Conservation (phyloP, 2,797 vertebrate species). For the Neomorphus geoffroyi region DNA sequence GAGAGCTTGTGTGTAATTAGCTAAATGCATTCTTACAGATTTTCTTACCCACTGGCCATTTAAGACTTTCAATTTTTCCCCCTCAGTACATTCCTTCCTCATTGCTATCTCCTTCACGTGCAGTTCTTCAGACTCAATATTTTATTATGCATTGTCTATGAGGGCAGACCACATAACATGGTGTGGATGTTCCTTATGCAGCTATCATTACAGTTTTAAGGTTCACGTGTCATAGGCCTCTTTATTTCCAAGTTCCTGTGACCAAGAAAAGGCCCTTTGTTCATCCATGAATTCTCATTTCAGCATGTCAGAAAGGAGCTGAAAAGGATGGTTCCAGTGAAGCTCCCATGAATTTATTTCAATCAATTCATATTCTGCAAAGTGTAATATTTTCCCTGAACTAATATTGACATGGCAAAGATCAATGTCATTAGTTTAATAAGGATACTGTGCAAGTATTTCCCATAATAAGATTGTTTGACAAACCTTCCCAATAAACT, state of each 20-base stretch:
- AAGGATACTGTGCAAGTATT: not conserved
- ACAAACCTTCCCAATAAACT: not conserved
- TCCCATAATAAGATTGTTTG: not conserved
- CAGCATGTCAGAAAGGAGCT: not conserved
- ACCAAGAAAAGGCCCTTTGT: not conserved
- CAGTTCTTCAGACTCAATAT: not conserved
- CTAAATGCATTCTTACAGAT: not conserved
- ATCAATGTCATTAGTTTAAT: conserved; percentile 41
- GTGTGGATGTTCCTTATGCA: not conserved
- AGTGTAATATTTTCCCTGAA: not conserved
- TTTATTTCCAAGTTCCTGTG: not conserved
- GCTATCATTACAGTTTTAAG: not conserved
- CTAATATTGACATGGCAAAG: not conserved
- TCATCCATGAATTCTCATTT: not conserved
- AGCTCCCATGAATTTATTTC: not conserved
- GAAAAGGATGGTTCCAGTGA: not conserved
- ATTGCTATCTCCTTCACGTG: not conserved
- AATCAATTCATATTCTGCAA: not conserved
- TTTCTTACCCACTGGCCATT: not conserved
- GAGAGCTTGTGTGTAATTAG: not conserved
- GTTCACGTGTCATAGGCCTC: fast-evolving
- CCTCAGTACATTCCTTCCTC: not conserved
- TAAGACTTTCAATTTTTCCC: not conserved
- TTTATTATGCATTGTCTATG: not conserved
- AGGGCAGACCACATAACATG: not conserved